A percentile compares a stretch with the other conserved stretches of the same genome.
Conservation (phyloP, 2,797 vertebrate genomes). For the Antennarius maculatus region DNA sequence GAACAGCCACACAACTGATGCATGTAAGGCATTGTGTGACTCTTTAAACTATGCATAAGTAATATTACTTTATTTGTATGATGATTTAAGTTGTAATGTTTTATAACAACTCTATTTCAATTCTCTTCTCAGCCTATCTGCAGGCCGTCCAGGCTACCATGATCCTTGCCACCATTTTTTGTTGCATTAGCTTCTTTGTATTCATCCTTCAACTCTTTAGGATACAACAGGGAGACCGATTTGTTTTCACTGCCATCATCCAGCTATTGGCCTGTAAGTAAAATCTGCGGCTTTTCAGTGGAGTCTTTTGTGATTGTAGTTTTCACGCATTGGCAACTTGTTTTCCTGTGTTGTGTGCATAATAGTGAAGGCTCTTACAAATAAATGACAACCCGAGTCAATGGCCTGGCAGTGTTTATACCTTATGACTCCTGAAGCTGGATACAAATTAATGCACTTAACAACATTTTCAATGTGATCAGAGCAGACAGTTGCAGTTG, state of each 20-base stretch:
- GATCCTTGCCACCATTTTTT: slow-evolving; percentile 92
- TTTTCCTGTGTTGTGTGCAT: neutral
- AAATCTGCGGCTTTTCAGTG: neutral
- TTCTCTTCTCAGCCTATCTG: slow-evolving; percentile 83
- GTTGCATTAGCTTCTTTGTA: slow-evolving; percentile 90
- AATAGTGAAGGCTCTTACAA: neutral
- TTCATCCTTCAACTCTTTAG: slow-evolving; percentile 97
- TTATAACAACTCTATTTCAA: neutral
- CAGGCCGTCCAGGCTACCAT: slow-evolving; percentile 92
- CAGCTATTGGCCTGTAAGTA: slow-evolving; percentile 93
- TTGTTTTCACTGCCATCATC: slow-evolving; percentile 89
- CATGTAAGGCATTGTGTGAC: slow-evolving; percentile 56
- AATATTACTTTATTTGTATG: neutral
- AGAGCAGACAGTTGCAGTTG: no score
- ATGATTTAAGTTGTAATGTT: no score
- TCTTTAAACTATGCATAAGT: neutral
- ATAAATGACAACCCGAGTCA: neutral
- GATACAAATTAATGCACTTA: neutral
- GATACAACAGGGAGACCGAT: slow-evolving; percentile 95
- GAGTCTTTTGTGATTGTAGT: neutral
- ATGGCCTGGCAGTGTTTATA: neutral
- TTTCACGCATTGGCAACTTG: neutral
- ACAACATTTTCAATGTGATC: neutral
- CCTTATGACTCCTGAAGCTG: neutral
- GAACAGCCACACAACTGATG: slow-evolving; percentile 56